These are phyloP conservation scores for Amia ocellicauda DNA, from an alignment of 2,113 vertebrate genomes.

Conservation along the genomic window DNA sequence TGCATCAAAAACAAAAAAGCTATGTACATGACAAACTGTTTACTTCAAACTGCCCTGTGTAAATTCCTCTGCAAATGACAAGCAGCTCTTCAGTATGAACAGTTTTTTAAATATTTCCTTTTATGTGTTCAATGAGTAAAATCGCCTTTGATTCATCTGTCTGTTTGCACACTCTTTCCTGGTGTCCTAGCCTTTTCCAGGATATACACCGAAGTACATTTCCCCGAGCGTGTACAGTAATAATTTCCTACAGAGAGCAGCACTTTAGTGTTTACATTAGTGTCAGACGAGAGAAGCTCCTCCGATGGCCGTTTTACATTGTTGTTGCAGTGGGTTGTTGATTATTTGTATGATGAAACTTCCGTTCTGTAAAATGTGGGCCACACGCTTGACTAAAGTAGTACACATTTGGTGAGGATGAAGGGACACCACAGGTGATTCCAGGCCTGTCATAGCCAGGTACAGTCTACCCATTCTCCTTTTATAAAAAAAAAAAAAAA, in stretches of 20 bases:
- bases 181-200: not conserved
- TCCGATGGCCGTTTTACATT: too few relatives aligned
- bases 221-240: not conserved
- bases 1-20: conserved; percentile 68
- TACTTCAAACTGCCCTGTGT: conserved; percentile 83
- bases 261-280: not conserved
- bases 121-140: conserved; percentile 91
- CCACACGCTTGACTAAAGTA: too few relatives aligned
- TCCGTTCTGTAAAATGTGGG: too few relatives aligned
- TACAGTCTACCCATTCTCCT: too few relatives aligned
- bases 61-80: conserved; percentile 80
- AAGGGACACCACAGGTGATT: too few relatives aligned
- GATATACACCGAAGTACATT: too few relatives aligned
- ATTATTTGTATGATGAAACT: not conserved
- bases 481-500: too few relatives aligned
- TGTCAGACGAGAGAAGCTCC: too few relatives aligned
- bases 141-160: conserved; percentile 63
- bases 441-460: too few relatives aligned
- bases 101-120: conserved; percentile 96
- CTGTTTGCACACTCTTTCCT: conserved; percentile 25
- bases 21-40: conserved; percentile 81
- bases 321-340: too few relatives aligned
- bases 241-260: not conserved
- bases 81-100: conserved; percentile 87
- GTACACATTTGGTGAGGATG: too few relatives aligned